Evolutionary conservation across 2,113 vertebrate genomes (phyloP), one percentile per base, ranked within the genome.

Genomic region (Chionodraco myersi): DNA sequence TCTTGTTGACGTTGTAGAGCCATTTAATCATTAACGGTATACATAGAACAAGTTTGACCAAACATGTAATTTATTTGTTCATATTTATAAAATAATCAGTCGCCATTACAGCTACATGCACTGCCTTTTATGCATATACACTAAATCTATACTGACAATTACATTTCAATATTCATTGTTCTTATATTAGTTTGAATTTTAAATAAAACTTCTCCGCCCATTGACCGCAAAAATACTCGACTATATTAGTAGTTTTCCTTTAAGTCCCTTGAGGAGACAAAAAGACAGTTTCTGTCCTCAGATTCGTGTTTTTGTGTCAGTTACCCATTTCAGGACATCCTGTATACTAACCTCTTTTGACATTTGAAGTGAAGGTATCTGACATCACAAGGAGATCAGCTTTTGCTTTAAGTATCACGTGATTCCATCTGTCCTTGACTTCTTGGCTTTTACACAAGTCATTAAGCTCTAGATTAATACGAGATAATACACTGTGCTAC

Each of bases 391-490:
- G 3, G 47, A 58, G 41, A 82, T 85, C 80, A 79, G 58, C 57
- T 58, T 30, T 14, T 62, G 72, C 60, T 86, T 79, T 56, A 62
- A 15, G 73, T 87, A 73, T 64, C 82, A 79, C 23, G 13, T 54
- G 72, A 84, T 77, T 83, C 83, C 67, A 84, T 86, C 75, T 90
- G 88, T 83, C 90, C 90, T 93, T 92, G 91, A 91, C 82, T 80
- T 75, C 57, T 79, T 87, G 76, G 75, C 87, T 87, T 90, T 85
- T 82, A 79, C 88, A 85, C 80, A 91, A 90, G 88, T 91, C 90
- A 88, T 93, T 91, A 91, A 82, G 72, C 85, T 86, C 65, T 72
- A 92, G 92, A 93, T 92, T 89, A 88, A 87, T 89, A 92, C 87
- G 81, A 89, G 89, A 93, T 89, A 89, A 91, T 90, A 85, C 87